Conservation (phyloP, 30 jellyfish, hydroid and myxozoan genomes). For the Aurelia sp. region DNA sequence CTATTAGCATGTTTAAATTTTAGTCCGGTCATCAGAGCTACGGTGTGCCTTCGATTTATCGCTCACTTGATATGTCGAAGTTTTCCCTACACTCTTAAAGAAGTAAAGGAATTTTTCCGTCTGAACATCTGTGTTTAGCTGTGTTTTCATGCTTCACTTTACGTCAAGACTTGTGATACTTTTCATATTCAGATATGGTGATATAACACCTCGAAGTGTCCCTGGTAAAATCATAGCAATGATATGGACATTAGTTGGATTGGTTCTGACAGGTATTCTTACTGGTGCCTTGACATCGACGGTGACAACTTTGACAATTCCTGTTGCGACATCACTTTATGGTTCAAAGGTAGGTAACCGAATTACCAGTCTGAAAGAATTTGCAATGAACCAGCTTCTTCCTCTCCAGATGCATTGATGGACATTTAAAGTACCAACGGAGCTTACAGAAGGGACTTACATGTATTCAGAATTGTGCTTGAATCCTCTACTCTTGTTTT, state of each 20-base stretch:
- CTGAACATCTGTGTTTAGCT: no score
- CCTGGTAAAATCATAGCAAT: conserved; percentile 42
- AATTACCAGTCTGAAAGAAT: background rate
- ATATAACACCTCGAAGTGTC: conserved; percentile 49
- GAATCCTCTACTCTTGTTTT: no score
- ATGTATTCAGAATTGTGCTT: no score
- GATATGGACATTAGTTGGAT: conserved; percentile 56
- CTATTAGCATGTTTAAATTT: no score
- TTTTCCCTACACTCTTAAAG: no score
- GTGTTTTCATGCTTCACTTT: no score
- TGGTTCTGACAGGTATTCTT: conserved; percentile 53
- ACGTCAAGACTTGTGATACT: no score
- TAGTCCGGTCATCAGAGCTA: no score
- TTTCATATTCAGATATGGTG: conserved; percentile 37
- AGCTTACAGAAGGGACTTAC: no score
- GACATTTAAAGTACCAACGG: background rate
- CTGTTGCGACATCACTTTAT: conserved; percentile 23
- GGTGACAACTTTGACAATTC: conserved; percentile 31
- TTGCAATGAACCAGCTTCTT: background rate
- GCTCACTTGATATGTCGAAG: no score
- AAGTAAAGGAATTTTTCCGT: no score
- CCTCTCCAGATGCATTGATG: background rate
- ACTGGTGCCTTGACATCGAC: conserved; percentile 53
- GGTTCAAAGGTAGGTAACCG: conserved; percentile 45
- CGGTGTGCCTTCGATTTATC: no score